These are phyloP conservation scores for Cyanistes caeruleus DNA, from an alignment of 2,113 vertebrate species.

Conservation along the genomic window DNA sequence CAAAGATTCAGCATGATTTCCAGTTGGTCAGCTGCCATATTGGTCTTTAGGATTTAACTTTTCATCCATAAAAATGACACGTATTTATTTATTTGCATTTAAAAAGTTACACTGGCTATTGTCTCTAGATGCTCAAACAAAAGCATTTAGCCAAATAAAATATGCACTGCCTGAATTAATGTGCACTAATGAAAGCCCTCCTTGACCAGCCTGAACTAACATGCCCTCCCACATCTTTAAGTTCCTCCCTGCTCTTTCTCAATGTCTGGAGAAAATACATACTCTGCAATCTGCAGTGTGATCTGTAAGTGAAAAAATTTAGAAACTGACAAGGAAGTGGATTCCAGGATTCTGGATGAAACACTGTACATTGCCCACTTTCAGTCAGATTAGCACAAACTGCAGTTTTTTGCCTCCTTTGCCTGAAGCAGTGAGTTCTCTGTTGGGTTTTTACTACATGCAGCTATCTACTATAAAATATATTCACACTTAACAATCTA, in stretches of 20 bases:
- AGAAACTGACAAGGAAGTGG: neutral
- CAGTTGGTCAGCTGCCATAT: neutral
- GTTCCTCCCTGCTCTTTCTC: neutral
- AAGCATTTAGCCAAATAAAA: neutral
- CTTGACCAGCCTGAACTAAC: neutral
- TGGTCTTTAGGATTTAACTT: slow-evolving; percentile 32
- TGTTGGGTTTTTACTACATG: neutral
- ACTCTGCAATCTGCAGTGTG: neutral
- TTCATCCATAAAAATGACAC: neutral
- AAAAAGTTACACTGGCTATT: neutral
- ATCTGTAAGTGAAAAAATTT: neutral
- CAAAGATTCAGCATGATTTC: neutral
- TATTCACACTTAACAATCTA: neutral
- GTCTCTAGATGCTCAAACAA: neutral
- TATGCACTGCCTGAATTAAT: neutral
- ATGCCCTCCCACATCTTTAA: neutral
- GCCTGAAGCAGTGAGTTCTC: neutral
- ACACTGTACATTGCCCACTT: neutral
- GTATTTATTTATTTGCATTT: slow-evolving; percentile 11
- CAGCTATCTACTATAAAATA: neutral
- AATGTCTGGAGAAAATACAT: neutral
- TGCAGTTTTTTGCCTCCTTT: neutral
- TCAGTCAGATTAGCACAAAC: neutral
- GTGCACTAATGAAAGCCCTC: neutral
- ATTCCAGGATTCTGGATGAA: neutral